Base-by-base conservation (phyloP, 2,113 vertebrate species). In the Corydoras sp. region DNA sequence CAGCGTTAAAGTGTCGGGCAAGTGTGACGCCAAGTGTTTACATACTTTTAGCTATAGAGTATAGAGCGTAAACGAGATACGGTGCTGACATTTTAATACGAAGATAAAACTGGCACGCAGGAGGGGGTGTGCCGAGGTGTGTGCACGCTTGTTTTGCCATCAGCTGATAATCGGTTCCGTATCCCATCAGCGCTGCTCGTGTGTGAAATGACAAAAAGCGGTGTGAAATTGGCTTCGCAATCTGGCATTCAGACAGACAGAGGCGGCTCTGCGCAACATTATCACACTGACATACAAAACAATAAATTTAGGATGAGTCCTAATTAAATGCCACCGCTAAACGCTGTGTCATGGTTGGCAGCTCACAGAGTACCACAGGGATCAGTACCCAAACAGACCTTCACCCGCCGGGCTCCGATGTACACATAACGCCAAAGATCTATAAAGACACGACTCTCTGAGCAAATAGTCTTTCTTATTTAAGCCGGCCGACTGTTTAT, bases 241-340 rank as follows among this genome's bases (percentile, higher is more conserved):
- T 64, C 53, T 63, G 68, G 59, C 76, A 67, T 74, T 77, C 71
- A 59, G 49, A n/a, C 5, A 71, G 72, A 77, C 49, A 29, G 53
- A n/a, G 51, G 68, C 53, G 60, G 13, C 31, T 12, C 50, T 15
- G 51, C 53, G 56, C 24, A 24, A 30, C 18, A 14, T n/a, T 60
- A 66, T 73, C 71, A 10, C 32, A 14, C 30, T 60, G 56, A 60
- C 60, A 51, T 59, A 66, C 71, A 32, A 10, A 13, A 51, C 71
- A 60, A 49, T 59, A 5, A 29, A 59, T 59, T 58, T 35, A 43
- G 18, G 9, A 58, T 11, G 35, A 29, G 30, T 50, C 49, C 66
- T 56, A 73, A 67, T 68, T 55, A 68, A 67, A 66, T 32, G 56
- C 14, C 69, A 71, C 49, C 51, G 50, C 13, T 12, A 10, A 53